Evolutionary conservation across 2,113 vertebrate genomes (phyloP), one percentile per base, ranked within the genome.

Genomic region (Myocastor coypus): DNA sequence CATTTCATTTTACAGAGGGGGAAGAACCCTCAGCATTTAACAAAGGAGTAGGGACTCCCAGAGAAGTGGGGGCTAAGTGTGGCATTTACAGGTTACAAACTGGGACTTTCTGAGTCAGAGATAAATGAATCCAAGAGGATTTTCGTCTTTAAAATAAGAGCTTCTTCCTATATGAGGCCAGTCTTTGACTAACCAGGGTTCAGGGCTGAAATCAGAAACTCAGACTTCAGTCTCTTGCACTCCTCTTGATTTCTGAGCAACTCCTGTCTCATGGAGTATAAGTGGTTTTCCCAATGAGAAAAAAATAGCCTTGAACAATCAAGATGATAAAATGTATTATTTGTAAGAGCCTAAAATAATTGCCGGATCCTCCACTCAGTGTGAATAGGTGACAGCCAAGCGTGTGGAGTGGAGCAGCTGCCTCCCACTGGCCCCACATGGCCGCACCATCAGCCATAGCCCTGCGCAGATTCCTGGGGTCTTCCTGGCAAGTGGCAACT

Each of bases 291-390:
- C 93, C 94, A 94, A 94, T 94, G 87, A 87, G 78, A 61, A 87
- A 95, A 96, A 97, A 94, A 86, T 95, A 94, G 97, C 80, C 97
- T 97, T 94, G 92, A 94, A 97, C 94, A 97, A 90, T 96, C 94
- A 90, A 92, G 84, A 97, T 96, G 96, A 92, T 92, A 96, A 96
- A 96, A 97, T 96, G 97, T 96, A 96, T 97, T 97, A 97, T 98
- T 94, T 97, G 96, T 97, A 94, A 97, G 90, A 90, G 28, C 77
- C 95, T 94, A 96, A 97, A 97, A 96, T 96, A 97, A 96, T 90
- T 96, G 90, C 69, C 0, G 32, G 94, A 94, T 94, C 92, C 78
- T 97, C 97, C 55, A 91, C 93, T 95, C 9, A 17, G 69, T 96
- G 81, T 75, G 64, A 97, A 94, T 93, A 88, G 90, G 90, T 40